A percentile compares a stretch with the other conserved stretches of the same genome.
Evolutionary conservation across 2,113 vertebrate species (phyloP).

Genomic region (Anoplopoma fimbria): DNA sequence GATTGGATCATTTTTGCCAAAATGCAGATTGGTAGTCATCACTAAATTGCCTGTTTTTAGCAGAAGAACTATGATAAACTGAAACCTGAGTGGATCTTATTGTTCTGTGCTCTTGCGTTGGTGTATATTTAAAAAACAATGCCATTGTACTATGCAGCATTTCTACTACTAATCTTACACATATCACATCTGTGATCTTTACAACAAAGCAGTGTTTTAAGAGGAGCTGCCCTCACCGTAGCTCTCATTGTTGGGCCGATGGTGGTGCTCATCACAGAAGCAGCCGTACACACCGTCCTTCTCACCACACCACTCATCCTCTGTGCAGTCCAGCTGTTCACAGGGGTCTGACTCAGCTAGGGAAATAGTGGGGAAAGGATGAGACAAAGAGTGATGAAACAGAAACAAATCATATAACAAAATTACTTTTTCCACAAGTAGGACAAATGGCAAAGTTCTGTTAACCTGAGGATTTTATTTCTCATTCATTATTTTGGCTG

Average conservation of each 20-base stretch:
- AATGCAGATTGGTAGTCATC: no score
- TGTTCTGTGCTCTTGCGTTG: neutral
- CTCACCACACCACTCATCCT: slow-evolving; percentile 79
- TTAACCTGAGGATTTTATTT: neutral
- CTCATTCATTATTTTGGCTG: neutral
- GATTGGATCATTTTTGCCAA: no score
- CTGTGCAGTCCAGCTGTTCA: slow-evolving; percentile 67
- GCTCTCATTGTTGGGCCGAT: slow-evolving; percentile 45
- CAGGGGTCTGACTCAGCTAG: slow-evolving; percentile 70
- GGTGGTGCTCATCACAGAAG: slow-evolving; percentile 73
- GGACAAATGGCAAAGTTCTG: neutral
- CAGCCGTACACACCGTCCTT: slow-evolving; percentile 76
- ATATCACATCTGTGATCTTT: no score
- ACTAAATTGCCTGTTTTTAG: no score
- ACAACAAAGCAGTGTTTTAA: neutral
- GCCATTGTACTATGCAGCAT: no score
- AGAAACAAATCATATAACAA: no score
- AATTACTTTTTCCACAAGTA: no score
- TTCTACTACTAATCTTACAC: no score
- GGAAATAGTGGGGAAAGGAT: neutral
- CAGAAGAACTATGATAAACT: neutral
- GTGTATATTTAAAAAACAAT: no score
- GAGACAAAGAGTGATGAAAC: neutral
- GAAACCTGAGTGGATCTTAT: neutral
- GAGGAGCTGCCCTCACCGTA: slow-evolving; percentile 53